Base-by-base conservation (phyloP, 2,888 invertebrate species). In the Acutogordius australiensis region DNA sequence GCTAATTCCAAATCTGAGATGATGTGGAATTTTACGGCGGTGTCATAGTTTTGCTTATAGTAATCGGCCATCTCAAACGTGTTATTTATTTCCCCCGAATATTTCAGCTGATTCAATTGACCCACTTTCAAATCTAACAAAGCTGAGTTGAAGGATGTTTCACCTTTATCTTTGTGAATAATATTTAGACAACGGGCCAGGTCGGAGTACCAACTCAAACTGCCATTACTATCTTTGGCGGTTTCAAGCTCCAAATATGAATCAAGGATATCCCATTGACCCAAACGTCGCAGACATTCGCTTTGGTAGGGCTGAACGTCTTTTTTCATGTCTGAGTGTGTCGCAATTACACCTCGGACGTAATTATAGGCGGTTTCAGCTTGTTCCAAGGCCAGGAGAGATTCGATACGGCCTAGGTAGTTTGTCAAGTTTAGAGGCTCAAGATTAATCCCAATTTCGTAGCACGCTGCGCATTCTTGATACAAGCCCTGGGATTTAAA, bases 351-450 rank as follows among this genome's bases (percentile, higher is more conserved):
- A 4, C 51, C 51, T 8, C 26, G n/a, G 51, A 26, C 8, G 26
- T 51, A 51, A 23, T 8, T 51, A 51, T n/a, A 51, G 26, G 51
- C 51, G 51, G 51, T 51, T 51, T 51, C 51, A 4, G 51, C 13
- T 51, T 51, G 51, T 51, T 51, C 51, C 18, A 51, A 23, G 26
- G 18, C 8, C 51, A 51, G 51, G 18, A 51, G 23, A 4, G 51
- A 51, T 23, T 51, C 26, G 4, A 51, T 23, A n/a, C 23, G 8
- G 51, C 51, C 26, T 26, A 51, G 4, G 26, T 51, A 51, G 23
- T 51, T 8, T 8, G n/a, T n/a, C 4, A 51, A n/a, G 23, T 51
- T 51, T 51, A 21, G 51, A 26, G 51, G 51, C 4, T 51, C 51
- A 13, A 26, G 23, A 26, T 8, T 51, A 21, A 51, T 51, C 4